Conservation (phyloP, 2,113 vertebrate genomes). For the Symphodus melops region DNA sequence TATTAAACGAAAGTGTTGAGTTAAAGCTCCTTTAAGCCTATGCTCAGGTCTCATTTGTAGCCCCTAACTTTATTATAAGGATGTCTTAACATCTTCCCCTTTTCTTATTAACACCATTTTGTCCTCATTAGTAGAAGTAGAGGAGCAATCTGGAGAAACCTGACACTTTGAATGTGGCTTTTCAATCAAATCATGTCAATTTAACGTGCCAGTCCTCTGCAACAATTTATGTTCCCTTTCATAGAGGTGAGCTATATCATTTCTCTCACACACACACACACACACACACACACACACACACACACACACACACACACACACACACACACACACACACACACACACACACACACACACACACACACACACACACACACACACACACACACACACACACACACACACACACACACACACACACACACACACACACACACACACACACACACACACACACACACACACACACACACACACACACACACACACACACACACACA, state of each 20-base stretch:
- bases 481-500: not conserved
- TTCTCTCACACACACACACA: not conserved
- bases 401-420: not conserved
- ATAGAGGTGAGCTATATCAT: slow-evolving; percentile 20
- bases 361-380: not conserved
- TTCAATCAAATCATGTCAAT: slow-evolving; percentile 36
- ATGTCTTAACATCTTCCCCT: not conserved
- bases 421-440: not conserved
- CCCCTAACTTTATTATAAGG: not conserved
- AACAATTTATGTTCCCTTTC: slow-evolving; percentile 25
- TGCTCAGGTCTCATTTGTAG: not conserved
- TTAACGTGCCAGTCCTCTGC: not conserved
- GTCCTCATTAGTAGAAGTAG: not conserved
- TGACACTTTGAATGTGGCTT: slow-evolving; percentile 34
- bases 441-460: not conserved
- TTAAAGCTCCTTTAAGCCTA: not conserved
- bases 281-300: not conserved
- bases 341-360: not conserved
- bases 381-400: not conserved
- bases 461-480: not conserved
- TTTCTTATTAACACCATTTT: slow-evolving; percentile 1
- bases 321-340: not conserved
- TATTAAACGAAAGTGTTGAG: no score
- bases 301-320: not conserved
- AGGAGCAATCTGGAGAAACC: not conserved